These are phyloP conservation scores for Stenchaetothrips biformis DNA, from an alignment of 2,888 invertebrate genomes.

Conservation along the genomic window DNA sequence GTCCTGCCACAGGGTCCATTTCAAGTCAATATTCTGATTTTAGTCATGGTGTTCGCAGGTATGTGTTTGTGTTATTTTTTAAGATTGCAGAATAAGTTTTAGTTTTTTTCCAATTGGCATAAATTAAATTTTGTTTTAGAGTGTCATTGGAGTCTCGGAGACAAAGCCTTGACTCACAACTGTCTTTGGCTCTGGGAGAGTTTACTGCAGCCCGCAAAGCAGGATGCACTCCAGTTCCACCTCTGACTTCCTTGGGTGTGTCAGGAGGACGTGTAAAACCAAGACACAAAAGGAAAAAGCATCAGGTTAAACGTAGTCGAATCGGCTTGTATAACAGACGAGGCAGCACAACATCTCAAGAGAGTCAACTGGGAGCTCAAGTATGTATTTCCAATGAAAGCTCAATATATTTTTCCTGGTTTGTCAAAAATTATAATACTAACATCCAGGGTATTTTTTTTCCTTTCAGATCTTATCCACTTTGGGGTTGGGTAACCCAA, in stretches of 20 bases:
- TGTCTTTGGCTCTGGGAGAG: constrained; percentile 78
- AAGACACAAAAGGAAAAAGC: constrained; percentile 2
- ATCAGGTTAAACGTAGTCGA: not conserved
- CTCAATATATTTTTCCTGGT: not conserved
- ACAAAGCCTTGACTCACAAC: constrained; percentile 82
- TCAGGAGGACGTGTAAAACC: not conserved
- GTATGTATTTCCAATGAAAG: constrained; percentile 42
- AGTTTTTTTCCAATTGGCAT: not conserved
- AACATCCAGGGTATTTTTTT: constrained; percentile 38
- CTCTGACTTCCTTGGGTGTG: not conserved
- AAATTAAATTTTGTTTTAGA: constrained; percentile 41
- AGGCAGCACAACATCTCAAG: constrained; percentile 74
- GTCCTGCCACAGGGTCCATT: constrained; percentile 54
- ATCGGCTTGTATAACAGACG: constrained; percentile 38
- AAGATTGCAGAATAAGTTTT: not conserved
- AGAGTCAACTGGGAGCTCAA: constrained; percentile 68
- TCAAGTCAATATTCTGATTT: constrained; percentile 56
- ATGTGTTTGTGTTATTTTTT: not conserved
- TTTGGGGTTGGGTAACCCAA: constrained; percentile 51
- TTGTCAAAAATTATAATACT: not conserved
- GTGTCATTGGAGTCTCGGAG: constrained; percentile 81
- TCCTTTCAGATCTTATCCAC: constrained; percentile 50
- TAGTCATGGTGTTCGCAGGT: constrained; percentile 42
- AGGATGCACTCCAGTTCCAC: constrained; percentile 40
- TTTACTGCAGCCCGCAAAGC: constrained; percentile 68